Conservation (phyloP, 2,113 vertebrate species). For the western clawed frog (Xenopus tropicalis) region UCB_Xtro_10.0 CM004449.2:9548501-9549000, state of each 20-base stretch:
- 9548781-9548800: slow-evolving; percentile 94
- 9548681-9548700: no score
- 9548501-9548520: slow-evolving; percentile 92
- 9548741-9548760: slow-evolving; percentile 87
- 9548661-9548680: no score
- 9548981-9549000: no score
- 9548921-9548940: no score
- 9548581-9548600: background rate
- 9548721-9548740: slow-evolving; percentile 93
- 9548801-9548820: slow-evolving; percentile 97
- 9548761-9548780: slow-evolving; percentile 82
- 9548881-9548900: background rate
- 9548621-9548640: slow-evolving; percentile 2
- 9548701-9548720: no score
- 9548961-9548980: no score
- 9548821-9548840: slow-evolving; percentile 87
- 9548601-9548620: background rate
- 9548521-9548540: slow-evolving; percentile 79
- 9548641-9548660: no score
- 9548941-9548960: no score
- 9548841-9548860: slow-evolving; percentile 87
- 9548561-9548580: background rate
- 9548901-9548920: no score
- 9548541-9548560: background rate
- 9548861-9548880: slow-evolving; percentile 79